Evolutionary conservation across 1,140 invertebrate species (phyloP).

Genomic region (Ceratina australensis): DNA sequence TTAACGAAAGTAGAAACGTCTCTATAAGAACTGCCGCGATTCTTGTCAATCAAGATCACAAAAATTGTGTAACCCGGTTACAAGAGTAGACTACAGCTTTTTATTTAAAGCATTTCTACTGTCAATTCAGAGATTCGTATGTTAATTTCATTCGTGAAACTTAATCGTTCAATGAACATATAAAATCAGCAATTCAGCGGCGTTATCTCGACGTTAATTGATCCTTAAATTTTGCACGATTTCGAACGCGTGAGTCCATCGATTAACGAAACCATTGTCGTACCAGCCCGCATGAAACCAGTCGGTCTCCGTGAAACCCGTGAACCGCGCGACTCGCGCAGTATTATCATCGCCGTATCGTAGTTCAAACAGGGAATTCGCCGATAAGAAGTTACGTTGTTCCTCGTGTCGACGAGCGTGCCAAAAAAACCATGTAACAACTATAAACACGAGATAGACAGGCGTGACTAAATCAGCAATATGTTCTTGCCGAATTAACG

Average conservation of each 20-base stretch:
- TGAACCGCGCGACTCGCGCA: slow-evolving; percentile 1
- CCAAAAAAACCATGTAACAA: slow-evolving; percentile 4
- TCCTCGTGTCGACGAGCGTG: slow-evolving; percentile 9
- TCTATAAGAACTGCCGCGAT: too few species aligned
- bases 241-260: slow-evolving; percentile 54
- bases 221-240: too few species aligned
- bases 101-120: too few species aligned
- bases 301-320: slow-evolving; percentile 21
- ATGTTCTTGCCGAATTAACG: background rate
- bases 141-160: too few species aligned
- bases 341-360: slow-evolving; percentile 29
- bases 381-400: slow-evolving; percentile 14
- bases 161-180: too few species aligned
- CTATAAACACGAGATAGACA: background rate
- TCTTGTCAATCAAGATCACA: background rate
- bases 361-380: background rate
- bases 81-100: too few species aligned
- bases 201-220: too few species aligned
- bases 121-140: too few species aligned
- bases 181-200: too few species aligned
- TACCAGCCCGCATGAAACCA: slow-evolving; percentile 35
- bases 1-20: slow-evolving; percentile 27
- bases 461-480: too few species aligned
- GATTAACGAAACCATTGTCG: slow-evolving; percentile 72
- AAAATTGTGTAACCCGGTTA: slow-evolving; percentile 1